Conservation (phyloP, 2,888 invertebrate genomes). For the Bombylius discolor region DNA sequence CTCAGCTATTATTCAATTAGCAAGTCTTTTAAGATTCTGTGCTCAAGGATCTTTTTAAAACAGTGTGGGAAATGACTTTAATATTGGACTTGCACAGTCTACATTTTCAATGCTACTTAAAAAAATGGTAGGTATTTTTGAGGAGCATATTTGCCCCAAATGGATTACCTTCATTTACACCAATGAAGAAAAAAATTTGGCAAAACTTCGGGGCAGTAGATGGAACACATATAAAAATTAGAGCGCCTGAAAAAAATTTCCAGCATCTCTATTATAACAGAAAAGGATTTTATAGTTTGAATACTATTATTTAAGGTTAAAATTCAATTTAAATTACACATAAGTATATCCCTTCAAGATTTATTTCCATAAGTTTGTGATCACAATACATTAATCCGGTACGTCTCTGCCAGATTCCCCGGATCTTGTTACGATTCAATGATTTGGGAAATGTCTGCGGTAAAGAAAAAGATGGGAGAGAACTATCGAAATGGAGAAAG, state of each 20-base stretch:
- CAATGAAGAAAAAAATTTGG: not conserved
- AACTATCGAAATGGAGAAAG: not conserved
- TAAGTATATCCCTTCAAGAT: too few species aligned
- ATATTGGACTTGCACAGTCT: constrained; percentile 5
- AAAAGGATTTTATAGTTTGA: not conserved
- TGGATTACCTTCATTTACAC: constrained; percentile 2
- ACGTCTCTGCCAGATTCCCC: not conserved
- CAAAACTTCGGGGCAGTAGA: not conserved
- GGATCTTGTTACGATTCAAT: not conserved
- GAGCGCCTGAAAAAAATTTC: not conserved
- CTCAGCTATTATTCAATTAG: too few species aligned
- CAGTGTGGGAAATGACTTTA: not conserved
- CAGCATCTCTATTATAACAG: not conserved
- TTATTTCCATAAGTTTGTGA: not conserved
- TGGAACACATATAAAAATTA: not conserved
- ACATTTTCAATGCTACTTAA: constrained; percentile 3
- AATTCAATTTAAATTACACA: too few species aligned
- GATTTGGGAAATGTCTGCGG: not conserved
- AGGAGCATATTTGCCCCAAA: constrained; percentile 3
- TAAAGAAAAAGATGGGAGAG: not conserved
- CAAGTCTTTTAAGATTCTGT: not conserved
- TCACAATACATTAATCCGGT: not conserved
- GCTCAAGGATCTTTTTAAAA: not conserved
- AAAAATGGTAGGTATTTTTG: constrained; percentile 1
- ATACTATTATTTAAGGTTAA: constrained; percentile 3